Percentiles rank a stretch among this genome's conserved stretches.
These are phyloP conservation scores for Prionailurus viverrinus DNA, from an alignment of 2,113 vertebrate genomes.

Conservation along the genomic window DNA sequence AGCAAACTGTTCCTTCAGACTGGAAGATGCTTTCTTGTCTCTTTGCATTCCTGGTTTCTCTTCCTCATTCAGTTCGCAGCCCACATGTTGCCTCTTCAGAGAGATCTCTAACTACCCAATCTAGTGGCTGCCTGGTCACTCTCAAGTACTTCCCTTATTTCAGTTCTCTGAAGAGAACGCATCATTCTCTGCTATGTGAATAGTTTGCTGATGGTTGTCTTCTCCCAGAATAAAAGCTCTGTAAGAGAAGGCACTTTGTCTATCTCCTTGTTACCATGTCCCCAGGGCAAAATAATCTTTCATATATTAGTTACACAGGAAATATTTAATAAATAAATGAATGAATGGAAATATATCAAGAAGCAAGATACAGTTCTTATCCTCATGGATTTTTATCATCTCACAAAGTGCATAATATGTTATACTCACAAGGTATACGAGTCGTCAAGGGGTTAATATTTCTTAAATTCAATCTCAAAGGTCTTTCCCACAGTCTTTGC, in stretches of 20 bases:
- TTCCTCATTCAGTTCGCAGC: not conserved
- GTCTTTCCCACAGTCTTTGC: not conserved
- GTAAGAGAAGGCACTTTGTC: not conserved
- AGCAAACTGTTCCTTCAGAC: not conserved
- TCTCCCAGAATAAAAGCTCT: not conserved
- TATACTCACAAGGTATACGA: not conserved
- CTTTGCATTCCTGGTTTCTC: not conserved
- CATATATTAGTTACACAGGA: not conserved
- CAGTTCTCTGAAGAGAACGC: conserved; percentile 30
- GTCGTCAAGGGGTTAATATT: not conserved
- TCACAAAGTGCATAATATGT: not conserved
- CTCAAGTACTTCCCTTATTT: not conserved
- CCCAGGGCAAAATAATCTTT: conserved; percentile 18
- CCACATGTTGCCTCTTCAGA: not conserved
- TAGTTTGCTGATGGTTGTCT: not conserved
- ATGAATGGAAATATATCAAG: not conserved
- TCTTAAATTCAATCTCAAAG: not conserved
- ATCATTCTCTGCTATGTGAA: not conserved
- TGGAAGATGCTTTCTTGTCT: not conserved
- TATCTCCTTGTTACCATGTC: not conserved
- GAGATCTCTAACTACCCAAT: not conserved
- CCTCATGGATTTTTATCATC: not conserved
- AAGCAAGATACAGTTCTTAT: not conserved
- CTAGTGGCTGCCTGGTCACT: not conserved
- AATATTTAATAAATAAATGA: conserved; percentile 36